Conservation (phyloP, 2,113 vertebrate species). For the Synchiropus splendidus region DNA sequence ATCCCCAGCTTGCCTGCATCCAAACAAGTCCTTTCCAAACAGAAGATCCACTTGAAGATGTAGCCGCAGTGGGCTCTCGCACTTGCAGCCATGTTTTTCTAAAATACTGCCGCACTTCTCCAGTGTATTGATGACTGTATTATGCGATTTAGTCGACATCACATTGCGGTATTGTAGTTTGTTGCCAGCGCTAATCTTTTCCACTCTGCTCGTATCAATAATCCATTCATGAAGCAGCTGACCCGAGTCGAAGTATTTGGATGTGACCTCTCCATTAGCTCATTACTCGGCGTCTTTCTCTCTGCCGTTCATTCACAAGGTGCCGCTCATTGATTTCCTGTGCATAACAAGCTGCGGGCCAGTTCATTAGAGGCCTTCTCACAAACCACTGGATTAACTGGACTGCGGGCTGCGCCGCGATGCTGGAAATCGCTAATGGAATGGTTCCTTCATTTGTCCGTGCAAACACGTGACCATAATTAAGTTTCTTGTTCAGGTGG, state of each 20-base stretch:
- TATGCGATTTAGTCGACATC: too few species aligned
- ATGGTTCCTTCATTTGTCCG: not conserved
- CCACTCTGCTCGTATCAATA: not conserved
- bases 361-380: slow-evolving; percentile 49
- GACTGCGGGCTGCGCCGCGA: slow-evolving; percentile 10
- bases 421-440: not conserved
- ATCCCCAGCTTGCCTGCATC: too few species aligned
- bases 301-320: slow-evolving; percentile 34
- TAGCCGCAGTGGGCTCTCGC: too few species aligned
- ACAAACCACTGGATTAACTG: slow-evolving; percentile 48
- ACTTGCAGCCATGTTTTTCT: too few species aligned
- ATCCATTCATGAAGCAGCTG: not conserved
- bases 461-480: too few species aligned
- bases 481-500: too few species aligned
- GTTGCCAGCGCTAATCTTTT: not conserved
- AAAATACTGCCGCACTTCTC: too few species aligned
- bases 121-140: too few species aligned
- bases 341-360: slow-evolving; percentile 48
- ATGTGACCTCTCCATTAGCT: slow-evolving; percentile 28
- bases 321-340: slow-evolving; percentile 62
- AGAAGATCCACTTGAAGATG: too few species aligned
- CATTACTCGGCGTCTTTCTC: slow-evolving; percentile 48
- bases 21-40: too few species aligned
- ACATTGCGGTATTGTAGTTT: too few species aligned
- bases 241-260: slow-evolving; percentile 14